These are phyloP conservation scores for Plusia festucae DNA, from an alignment of 2,888 invertebrate genomes.

Conservation along the genomic window DNA sequence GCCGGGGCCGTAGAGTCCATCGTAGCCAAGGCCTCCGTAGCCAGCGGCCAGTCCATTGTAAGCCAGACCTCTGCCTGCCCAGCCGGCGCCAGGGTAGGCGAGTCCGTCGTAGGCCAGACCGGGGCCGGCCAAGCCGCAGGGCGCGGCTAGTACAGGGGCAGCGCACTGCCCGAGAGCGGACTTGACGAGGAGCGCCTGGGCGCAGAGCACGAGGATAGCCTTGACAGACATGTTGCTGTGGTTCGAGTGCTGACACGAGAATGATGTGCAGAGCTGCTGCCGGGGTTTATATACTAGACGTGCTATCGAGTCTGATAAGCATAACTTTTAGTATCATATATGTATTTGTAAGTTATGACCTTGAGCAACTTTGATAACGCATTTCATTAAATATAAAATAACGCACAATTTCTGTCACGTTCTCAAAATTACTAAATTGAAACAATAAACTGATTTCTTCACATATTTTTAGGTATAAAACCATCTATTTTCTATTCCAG, in stretches of 20 bases:
- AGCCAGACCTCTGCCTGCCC: conserved; percentile 7
- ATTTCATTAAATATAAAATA: neutral
- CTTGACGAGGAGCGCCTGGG: conserved; percentile 30
- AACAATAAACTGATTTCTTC: neutral
- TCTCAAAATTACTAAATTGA: neutral
- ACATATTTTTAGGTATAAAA: conserved; percentile 13
- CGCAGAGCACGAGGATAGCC: conserved; percentile 59
- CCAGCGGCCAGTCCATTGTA: conserved; percentile 3
- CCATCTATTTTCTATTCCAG: too few relatives aligned
- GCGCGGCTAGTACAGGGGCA: conserved; percentile 12
- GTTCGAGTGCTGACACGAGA: conserved; percentile 24
- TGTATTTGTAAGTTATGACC: neutral
- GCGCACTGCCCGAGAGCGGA: conserved; percentile 39
- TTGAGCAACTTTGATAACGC: conserved; percentile 5
- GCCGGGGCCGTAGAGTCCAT: conserved; percentile 17
- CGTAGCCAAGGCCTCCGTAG: conserved; percentile 1
- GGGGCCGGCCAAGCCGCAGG: conserved; percentile 11
- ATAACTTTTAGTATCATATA: neutral
- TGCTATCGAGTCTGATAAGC: neutral
- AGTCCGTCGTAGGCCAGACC: conserved; percentile 14
- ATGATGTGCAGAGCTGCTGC: conserved; percentile 14
- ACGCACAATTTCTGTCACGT: neutral
- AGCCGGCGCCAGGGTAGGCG: conserved; percentile 11
- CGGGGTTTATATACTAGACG: conserved; percentile 14
- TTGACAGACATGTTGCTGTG: conserved; percentile 61